Percentiles rank a stretch among this genome's conserved stretches.
Conservation (phyloP, 2,888 invertebrate genomes). For the Rotaria socialis region DNA sequence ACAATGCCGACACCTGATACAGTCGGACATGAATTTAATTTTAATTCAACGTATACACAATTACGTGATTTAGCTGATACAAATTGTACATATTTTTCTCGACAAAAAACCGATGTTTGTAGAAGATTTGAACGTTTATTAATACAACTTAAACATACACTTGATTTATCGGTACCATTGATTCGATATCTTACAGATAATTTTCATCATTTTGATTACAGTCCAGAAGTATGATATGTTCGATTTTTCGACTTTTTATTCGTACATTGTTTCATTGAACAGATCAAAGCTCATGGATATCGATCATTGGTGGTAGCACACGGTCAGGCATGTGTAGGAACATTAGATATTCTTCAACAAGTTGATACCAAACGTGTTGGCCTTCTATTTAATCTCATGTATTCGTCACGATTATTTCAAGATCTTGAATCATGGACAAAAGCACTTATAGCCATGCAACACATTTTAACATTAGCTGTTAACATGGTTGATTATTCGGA, state of each 20-base stretch:
- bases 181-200: not conserved
- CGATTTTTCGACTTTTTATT: not conserved
- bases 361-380: constrained; percentile 5
- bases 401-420: constrained; percentile 26
- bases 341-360: constrained; percentile 16
- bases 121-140: constrained; percentile 16
- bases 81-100: constrained; percentile 29
- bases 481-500: constrained; percentile 25
- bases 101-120: not conserved
- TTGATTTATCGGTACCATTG: not conserved
- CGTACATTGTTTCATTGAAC: constrained; percentile 66
- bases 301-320: constrained; percentile 69
- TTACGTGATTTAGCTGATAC: not conserved
- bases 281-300: constrained; percentile 85
- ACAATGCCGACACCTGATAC: not conserved
- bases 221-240: not conserved
- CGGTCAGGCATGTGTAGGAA: not conserved
- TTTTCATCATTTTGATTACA: constrained; percentile 37
- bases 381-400: constrained; percentile 4
- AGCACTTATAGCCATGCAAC: not conserved
- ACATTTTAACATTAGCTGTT: not conserved
- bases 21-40: not conserved
- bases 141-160: not conserved
- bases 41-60: not conserved
- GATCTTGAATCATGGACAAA: constrained; percentile 35